These are phyloP conservation scores for Synergus japonicus DNA, from an alignment of 2,888 invertebrate species.

Conservation along the genomic window DNA sequence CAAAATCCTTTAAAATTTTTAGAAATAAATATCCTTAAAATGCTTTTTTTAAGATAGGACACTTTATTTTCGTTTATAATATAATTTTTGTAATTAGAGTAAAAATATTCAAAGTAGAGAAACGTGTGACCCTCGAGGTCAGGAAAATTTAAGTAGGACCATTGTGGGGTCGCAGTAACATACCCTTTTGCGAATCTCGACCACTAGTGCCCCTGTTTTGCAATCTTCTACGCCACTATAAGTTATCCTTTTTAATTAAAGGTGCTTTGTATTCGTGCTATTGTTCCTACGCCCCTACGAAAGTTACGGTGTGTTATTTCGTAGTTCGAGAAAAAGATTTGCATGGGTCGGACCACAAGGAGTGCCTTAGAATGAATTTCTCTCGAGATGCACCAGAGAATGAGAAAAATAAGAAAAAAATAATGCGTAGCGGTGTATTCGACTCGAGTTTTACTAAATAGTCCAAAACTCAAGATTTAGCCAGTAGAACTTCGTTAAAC, in stretches of 20 bases:
- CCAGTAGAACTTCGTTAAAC: too few relatives aligned
- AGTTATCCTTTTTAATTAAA: constrained; percentile 69
- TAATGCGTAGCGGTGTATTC: background rate
- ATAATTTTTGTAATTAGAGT: background rate
- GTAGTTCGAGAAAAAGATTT: constrained; percentile 42
- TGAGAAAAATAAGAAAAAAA: background rate
- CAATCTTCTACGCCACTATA: constrained; percentile 61
- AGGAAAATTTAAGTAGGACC: constrained; percentile 24
- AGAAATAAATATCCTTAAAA: too few relatives aligned
- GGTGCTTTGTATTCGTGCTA: constrained; percentile 64
- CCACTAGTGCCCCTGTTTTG: constrained; percentile 49
- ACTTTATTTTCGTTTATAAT: background rate
- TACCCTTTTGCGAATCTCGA: constrained; percentile 47
- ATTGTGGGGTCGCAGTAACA: constrained; percentile 40
- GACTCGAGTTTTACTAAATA: constrained; percentile 6
- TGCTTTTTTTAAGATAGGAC: too few relatives aligned
- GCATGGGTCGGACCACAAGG: constrained; percentile 29
- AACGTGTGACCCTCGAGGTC: constrained; percentile 49
- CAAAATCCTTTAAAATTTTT: too few relatives aligned
- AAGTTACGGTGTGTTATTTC: constrained; percentile 41
- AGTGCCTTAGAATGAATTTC: constrained; percentile 26
- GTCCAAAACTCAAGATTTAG: background rate
- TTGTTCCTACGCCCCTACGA: constrained; percentile 37
- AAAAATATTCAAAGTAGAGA: constrained; percentile 54
- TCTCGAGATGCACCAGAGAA: constrained; percentile 18